These are phyloP conservation scores for Diarsia mendica DNA, from an alignment of 2,888 invertebrate genomes.

Conservation along the genomic window DNA sequence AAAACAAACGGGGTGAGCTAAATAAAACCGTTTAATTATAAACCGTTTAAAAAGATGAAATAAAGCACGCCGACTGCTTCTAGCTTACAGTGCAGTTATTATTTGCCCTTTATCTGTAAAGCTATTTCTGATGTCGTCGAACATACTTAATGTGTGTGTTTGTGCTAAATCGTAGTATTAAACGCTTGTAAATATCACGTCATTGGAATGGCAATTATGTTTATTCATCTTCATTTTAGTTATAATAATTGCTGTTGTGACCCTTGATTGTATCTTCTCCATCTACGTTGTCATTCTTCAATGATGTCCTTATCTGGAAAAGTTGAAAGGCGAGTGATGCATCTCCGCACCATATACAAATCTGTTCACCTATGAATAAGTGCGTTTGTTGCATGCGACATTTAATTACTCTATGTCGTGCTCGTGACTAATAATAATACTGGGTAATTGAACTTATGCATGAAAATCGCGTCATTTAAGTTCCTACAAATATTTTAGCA, in stretches of 20 bases:
- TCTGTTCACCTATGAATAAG: conserved; percentile 44
- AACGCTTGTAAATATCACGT: conserved; percentile 78
- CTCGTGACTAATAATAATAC: conserved; percentile 34
- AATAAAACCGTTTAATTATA: too few species aligned
- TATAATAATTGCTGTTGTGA: conserved; percentile 66
- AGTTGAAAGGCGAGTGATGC: conserved; percentile 53
- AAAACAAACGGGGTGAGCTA: too few species aligned
- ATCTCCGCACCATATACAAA: conserved; percentile 58
- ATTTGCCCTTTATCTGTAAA: conserved; percentile 81
- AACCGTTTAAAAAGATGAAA: too few species aligned
- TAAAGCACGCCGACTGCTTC: conserved; percentile 33
- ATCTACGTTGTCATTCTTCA: conserved; percentile 51
- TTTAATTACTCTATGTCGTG: conserved; percentile 33
- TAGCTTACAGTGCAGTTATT: conserved; percentile 53
- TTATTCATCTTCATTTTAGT: conserved; percentile 71
- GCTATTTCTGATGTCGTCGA: conserved; percentile 80
- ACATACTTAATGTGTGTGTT: conserved; percentile 77
- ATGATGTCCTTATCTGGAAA: conserved; percentile 59
- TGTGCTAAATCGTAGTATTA: conserved; percentile 77
- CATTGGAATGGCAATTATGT: conserved; percentile 74
- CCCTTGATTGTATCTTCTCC: conserved; percentile 58
- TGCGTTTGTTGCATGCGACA: conserved; percentile 29
- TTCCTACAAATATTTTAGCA: background rate
- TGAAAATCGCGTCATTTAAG: background rate
- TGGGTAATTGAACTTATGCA: conserved; percentile 18